A percentile compares a stretch with the other conserved stretches of the same genome.
phyloP scores from a whole-genome alignment of 2,888 invertebrate genomes.

The Lasius fuliginosus region DNA sequence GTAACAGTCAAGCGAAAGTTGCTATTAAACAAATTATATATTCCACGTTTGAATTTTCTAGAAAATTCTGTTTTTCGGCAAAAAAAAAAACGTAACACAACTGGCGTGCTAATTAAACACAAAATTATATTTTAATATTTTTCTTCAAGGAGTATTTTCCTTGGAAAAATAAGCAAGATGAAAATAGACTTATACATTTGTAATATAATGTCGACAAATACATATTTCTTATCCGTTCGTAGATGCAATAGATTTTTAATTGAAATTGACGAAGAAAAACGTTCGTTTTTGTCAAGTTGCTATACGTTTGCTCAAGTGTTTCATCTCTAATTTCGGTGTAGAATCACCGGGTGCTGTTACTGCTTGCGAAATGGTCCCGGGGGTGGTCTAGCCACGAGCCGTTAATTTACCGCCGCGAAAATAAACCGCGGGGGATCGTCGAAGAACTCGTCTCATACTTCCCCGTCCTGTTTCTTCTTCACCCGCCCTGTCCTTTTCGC shows the following conservation, averaged over 20 bases:
- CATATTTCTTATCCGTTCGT: neutral
- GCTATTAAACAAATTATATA: constrained; percentile 36
- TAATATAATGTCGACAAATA: neutral
- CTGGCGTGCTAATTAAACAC: constrained; percentile 13
- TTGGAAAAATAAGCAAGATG: neutral
- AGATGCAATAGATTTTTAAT: constrained; percentile 5
- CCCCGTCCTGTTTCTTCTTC: constrained; percentile 41
- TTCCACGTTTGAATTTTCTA: neutral
- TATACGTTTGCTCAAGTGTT: constrained; percentile 44
- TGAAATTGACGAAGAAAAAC: constrained; percentile 32
- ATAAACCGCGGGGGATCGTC: constrained; percentile 75
- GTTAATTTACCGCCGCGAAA: constrained; percentile 80
- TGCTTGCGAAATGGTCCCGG: constrained; percentile 67
- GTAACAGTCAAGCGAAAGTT: constrained; percentile 28
- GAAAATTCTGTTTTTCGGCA: constrained; percentile 13
- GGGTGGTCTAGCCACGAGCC: constrained; percentile 73
- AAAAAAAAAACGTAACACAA: neutral
- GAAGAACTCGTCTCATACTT: constrained; percentile 69
- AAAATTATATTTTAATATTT: neutral
- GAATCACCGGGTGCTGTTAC: constrained; percentile 69
- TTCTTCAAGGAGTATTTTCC: neutral
- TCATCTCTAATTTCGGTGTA: constrained; percentile 67
- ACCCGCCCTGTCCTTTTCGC: constrained; percentile 50
- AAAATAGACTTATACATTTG: neutral
- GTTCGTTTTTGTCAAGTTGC: constrained; percentile 9